Base-by-base conservation (phyloP, 1,140 invertebrate genomes). In the Caerostris extrusa region DNA sequence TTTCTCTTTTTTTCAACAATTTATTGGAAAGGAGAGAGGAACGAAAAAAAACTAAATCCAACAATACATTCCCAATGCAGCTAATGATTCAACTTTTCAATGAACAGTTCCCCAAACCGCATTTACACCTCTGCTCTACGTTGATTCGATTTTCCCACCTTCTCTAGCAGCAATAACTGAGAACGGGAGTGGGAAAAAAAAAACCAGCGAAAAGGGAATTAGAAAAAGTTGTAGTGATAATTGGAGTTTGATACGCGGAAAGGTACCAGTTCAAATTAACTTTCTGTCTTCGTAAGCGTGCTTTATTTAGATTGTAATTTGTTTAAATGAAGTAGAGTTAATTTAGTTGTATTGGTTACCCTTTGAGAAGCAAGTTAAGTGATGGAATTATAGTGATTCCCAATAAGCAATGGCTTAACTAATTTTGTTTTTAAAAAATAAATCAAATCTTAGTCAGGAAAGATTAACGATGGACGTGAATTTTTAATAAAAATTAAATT, bases 41-140 rank as follows among this genome's bases (percentile, higher is more conserved):
- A 34, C 2, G 67, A 81, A 58, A 82, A 69, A 71, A 90, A 57
- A 50, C 53, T 34, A 85, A 34, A 87, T 8, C 58, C 58, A 60
- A 60, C 69, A 61, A 91, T 81, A 82, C 71, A 91, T 91, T 82
- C 81, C 60, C 90, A 50, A 10, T 53, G 56, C 55, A 53, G 57
- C 90, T 91, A 91, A 91, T 91, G 90, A 91, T 82, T 61, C 77
- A 34, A 91, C 71, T 82, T 90, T 77, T 91, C 90, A 91, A 53
- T 58, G 77, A 71, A 17, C 71, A 91, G 34, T 17, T 19, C 34
- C 56, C 69, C 60, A 71, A 55, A 55, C 61, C 55, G 71, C 88
- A 61, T 90, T 85, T 71, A 90, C 53, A 90, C 50, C 64, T 90
- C 88, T n/a, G n/a, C 56, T 19, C 77, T 53, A 12, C 90, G 82